These are phyloP conservation scores for Drosophila rellima DNA, from an alignment of 2,888 invertebrate species.

Conservation along the genomic window DNA sequence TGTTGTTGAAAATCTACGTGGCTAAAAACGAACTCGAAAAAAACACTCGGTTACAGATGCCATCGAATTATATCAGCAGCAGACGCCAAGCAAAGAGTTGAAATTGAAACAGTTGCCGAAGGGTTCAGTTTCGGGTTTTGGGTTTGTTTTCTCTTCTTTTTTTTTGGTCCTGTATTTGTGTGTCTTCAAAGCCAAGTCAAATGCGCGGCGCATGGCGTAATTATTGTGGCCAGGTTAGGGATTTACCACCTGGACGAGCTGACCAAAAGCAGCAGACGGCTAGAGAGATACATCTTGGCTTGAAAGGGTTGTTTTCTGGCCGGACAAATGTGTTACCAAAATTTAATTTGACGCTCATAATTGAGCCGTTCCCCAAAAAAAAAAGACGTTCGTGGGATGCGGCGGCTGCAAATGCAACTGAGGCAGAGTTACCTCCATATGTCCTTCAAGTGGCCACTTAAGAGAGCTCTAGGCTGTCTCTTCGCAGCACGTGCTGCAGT, in stretches of 20 bases:
- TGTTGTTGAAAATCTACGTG: conserved; percentile 76
- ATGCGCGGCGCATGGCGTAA: conserved; percentile 69
- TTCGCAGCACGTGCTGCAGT: conserved; percentile 57
- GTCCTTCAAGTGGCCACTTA: conserved; percentile 40
- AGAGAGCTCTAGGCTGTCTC: conserved; percentile 14
- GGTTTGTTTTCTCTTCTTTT: not conserved
- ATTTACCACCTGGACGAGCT: conserved; percentile 77
- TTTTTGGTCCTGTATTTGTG: not conserved
- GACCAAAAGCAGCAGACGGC: conserved; percentile 56
- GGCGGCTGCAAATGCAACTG: conserved; percentile 42
- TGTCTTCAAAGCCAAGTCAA: conserved; percentile 54
- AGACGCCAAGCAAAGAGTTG: conserved; percentile 56
- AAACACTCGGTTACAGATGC: conserved; percentile 73
- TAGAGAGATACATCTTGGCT: conserved; percentile 18
- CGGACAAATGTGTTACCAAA: conserved; percentile 51
- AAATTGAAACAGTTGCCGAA: conserved; percentile 76
- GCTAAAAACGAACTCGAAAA: conserved; percentile 47
- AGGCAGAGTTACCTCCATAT: conserved; percentile 12
- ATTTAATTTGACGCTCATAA: conserved; percentile 67
- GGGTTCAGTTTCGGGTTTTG: conserved; percentile 49
- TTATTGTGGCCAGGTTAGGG: conserved; percentile 73
- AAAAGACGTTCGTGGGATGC: conserved; percentile 42
- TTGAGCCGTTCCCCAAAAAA: conserved; percentile 62
- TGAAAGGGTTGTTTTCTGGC: conserved; percentile 50
- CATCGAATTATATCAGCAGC: conserved; percentile 69